Conservation (phyloP, 2,888 invertebrate species). For the Plemyria rubiginata region DNA sequence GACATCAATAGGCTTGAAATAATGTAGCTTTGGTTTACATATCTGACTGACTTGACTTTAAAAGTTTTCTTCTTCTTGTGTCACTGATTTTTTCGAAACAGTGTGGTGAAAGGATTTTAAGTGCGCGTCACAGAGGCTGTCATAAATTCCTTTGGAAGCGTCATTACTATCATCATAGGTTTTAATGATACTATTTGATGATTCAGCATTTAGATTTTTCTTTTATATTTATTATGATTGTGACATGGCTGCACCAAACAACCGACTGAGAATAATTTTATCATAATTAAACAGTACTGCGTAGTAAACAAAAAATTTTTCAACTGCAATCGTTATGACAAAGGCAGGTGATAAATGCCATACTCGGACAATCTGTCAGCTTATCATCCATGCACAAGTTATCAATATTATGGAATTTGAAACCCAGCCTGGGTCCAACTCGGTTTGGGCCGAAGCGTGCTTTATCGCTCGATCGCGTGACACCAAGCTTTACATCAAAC, state of each 20-base stretch:
- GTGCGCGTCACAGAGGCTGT: too few species aligned
- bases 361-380: background rate
- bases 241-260: too few species aligned
- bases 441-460: conserved; percentile 57
- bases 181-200: too few species aligned
- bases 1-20: conserved; percentile 54
- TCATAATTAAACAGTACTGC: background rate
- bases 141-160: too few species aligned
- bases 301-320: background rate
- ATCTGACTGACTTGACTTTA: background rate
- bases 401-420: conserved; percentile 26
- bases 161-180: too few species aligned
- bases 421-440: conserved; percentile 39
- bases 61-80: too few species aligned
- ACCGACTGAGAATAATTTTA: too few species aligned
- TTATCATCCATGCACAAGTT: conserved; percentile 16
- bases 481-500: conserved; percentile 68
- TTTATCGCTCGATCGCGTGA: conserved; percentile 79
- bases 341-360: conserved; percentile 2
- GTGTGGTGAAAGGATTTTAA: too few species aligned
- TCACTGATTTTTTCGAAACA: too few species aligned
- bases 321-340: background rate
- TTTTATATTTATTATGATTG: too few species aligned
- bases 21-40: conserved; percentile 37
- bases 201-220: too few species aligned